These are phyloP conservation scores for Odocoileus virginianus DNA, from an alignment of 2,113 vertebrate species.

Conservation along the genomic window DNA sequence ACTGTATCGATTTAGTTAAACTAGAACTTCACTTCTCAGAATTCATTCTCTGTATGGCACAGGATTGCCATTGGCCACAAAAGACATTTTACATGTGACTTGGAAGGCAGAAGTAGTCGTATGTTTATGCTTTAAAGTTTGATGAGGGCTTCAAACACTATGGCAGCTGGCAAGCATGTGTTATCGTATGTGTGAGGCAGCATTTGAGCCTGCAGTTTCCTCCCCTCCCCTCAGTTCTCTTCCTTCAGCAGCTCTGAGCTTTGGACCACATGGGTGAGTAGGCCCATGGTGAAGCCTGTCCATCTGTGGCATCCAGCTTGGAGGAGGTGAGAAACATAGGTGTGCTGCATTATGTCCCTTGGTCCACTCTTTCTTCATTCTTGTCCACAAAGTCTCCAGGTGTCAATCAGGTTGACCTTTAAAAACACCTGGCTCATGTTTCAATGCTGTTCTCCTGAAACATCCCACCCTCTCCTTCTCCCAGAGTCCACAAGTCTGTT, in stretches of 20 bases:
- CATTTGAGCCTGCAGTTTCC: neutral
- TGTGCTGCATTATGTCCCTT: neutral
- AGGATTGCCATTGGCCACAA: neutral
- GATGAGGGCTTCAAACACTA: neutral
- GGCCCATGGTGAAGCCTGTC: neutral
- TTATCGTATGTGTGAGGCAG: fast-evolving
- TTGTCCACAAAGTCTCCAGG: neutral
- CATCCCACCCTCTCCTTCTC: too few relatives aligned
- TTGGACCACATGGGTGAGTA: neutral
- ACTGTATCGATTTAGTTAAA: neutral
- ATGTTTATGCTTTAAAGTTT: neutral
- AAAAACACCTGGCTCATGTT: neutral
- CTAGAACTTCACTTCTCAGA: neutral
- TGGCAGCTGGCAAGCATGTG: neutral
- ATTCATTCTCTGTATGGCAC: neutral
- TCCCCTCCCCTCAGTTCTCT: neutral
- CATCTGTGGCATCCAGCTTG: neutral
- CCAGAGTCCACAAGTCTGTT: too few relatives aligned
- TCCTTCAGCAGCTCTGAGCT: neutral
- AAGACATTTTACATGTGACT: neutral
- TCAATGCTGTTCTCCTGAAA: too few relatives aligned
- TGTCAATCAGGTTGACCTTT: neutral
- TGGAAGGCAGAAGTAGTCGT: neutral
- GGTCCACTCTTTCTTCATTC: neutral
- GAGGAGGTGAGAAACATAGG: neutral